Conservation (phyloP, 2,113 vertebrate species). For the Pagrus major region DNA sequence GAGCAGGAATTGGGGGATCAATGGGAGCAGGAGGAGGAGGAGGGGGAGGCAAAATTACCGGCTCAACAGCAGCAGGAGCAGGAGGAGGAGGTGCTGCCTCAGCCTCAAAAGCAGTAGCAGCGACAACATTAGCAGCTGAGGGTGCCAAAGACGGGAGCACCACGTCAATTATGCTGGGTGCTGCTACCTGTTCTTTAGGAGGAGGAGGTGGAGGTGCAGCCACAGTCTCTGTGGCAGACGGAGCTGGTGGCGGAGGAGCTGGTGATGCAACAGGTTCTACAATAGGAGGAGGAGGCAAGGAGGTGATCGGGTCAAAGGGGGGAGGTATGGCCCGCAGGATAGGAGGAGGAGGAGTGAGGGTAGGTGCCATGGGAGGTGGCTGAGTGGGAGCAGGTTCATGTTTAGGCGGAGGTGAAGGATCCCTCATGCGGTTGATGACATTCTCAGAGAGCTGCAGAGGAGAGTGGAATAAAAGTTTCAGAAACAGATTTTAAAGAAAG, state of each 20-base stretch:
- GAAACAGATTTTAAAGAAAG: background rate
- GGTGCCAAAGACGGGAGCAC: conserved; percentile 56
- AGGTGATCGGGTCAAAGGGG: conserved; percentile 66
- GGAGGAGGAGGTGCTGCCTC: conserved; percentile 38
- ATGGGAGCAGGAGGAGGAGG: conserved; percentile 37
- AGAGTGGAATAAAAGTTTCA: conserved; percentile 23
- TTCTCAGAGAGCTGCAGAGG: conserved; percentile 91
- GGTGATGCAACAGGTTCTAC: conserved; percentile 56
- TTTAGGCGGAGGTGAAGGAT: conserved; percentile 79
- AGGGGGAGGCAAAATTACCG: conserved; percentile 45
- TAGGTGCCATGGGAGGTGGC: conserved; percentile 20
- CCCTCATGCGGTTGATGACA: conserved; percentile 96
- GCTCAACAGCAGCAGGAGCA: conserved; percentile 50
- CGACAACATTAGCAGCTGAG: conserved; percentile 26
- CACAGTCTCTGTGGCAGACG: conserved; percentile 53
- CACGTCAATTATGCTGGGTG: conserved; percentile 61
- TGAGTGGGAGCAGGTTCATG: conserved; percentile 39
- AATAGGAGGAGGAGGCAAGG: conserved; percentile 61
- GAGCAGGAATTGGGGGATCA: conserved; percentile 24
- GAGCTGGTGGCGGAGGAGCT: conserved; percentile 50
- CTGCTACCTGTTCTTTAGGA: conserved; percentile 75
- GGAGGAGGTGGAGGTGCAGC: conserved; percentile 38
- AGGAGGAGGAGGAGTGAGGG: conserved; percentile 54
- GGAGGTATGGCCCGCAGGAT: conserved; percentile 62
- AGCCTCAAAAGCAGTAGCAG: conserved; percentile 66